Evolutionary conservation across 2,888 invertebrate genomes (phyloP), one percentile per base, ranked within the genome.

Genomic region (Metallyticus violacea): DNA sequence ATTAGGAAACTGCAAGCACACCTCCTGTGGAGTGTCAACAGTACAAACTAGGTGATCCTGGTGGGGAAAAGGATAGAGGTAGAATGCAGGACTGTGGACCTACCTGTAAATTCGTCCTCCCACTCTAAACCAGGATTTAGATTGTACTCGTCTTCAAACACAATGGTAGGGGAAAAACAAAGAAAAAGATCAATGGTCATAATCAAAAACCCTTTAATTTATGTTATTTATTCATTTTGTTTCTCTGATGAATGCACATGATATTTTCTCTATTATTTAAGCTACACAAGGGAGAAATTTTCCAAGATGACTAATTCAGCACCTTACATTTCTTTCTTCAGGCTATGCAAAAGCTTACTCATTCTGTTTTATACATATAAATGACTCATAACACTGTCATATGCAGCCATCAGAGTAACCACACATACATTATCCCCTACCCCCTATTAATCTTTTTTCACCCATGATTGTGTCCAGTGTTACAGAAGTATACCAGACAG

Each of bases 71-170:
- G 40, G 40, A 62, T 3, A 62, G 40, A 27, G 83, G 83, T 22
- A 77, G 25, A 40, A 82, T 78, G 86, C 79, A 77, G 83, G 86
- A 86, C 77, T 81, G 79, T 85, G 84, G 94, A 96, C 98, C 97
- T 98, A 98, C 98, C 98, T 98, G 98, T 97, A 94, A 98, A 98
- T 95, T 98, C 98, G 97, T 98, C 98, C 96, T 98, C 98, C 98
- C 98, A 98, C 95, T 98, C 98, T 97, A 98, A 97, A 97, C 97
- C 97, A 95, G 97, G 97, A 96, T 97, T 97, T 96, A 98, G 97
- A 97, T 98, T 97, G 97, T 98, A 98, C 95, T 98, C 98, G 96
- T 98, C 98, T 98, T 97, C 96, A 97, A 96, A 95, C 83, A 77
- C 83, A 83, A 83, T 83, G 92, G 92, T 89, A 88, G 92, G 92